A percentile compares a stretch with the other conserved stretches of the same genome.
Evolutionary conservation across 1,140 invertebrate species (phyloP).

Genomic region (Drosophila busckii): DNA sequence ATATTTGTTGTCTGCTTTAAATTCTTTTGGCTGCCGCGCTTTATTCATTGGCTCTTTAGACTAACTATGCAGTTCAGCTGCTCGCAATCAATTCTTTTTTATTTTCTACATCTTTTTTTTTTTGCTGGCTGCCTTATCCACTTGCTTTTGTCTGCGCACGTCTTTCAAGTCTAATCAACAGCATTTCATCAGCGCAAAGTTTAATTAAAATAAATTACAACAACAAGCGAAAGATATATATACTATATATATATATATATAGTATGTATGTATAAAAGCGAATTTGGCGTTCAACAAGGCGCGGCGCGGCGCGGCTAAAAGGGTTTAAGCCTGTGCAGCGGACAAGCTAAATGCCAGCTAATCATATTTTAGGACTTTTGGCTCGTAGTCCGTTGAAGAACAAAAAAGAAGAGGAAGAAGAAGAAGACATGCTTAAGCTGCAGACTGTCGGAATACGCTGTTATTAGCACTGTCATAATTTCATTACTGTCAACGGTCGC

Average conservation of each 20-base stretch:
- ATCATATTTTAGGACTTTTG: constrained; percentile 61
- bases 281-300: constrained; percentile 5
- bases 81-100: constrained; percentile 23
- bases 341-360: constrained; percentile 58
- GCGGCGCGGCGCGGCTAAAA: too few species aligned
- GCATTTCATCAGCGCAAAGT: constrained; percentile 71
- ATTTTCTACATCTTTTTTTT: background rate
- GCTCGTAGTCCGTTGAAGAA: background rate
- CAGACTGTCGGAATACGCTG: constrained; percentile 42
- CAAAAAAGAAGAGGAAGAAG: constrained; percentile 5
- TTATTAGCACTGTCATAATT: constrained; percentile 77
- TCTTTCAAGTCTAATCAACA: constrained; percentile 67
- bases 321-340: constrained; percentile 12
- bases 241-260: too few species aligned
- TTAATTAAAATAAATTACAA: constrained; percentile 76
- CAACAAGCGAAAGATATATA: constrained; percentile 36
- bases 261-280: too few species aligned
- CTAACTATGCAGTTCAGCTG: too few species aligned
- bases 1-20: background rate
- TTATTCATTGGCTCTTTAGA: constrained; percentile 6
- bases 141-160: constrained; percentile 28
- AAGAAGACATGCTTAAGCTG: constrained; percentile 42
- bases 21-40: background rate
- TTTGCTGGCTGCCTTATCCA: constrained; percentile 1
- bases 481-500: constrained; percentile 73